Conservation (phyloP, 2,888 invertebrate species). For the Apeira syringaria region DNA sequence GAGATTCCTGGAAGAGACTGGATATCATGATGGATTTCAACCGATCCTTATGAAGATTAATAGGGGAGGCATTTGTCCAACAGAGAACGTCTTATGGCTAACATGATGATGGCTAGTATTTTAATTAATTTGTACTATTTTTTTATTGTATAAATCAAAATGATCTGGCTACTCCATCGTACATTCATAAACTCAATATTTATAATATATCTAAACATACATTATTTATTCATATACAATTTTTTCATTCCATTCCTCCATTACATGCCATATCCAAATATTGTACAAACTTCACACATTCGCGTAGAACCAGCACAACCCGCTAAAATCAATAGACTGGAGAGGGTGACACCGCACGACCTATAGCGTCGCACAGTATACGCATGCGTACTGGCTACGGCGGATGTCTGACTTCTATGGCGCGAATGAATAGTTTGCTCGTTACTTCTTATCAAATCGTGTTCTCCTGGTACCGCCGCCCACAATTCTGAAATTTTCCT, state of each 20-base stretch:
- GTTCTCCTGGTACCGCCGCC: slow-evolving; percentile 70
- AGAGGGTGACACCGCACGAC: slow-evolving; percentile 2
- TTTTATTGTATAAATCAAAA: too few species aligned
- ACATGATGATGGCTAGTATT: too few species aligned
- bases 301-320: slow-evolving; percentile 1
- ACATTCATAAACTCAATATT: too few species aligned
- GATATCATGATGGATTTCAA: too few species aligned
- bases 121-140: too few species aligned
- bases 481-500: slow-evolving; percentile 79
- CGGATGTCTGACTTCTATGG: background rate
- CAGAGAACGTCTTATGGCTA: too few species aligned
- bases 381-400: slow-evolving; percentile 54
- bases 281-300: background rate
- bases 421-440: background rate
- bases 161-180: too few species aligned
- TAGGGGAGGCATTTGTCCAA: too few species aligned
- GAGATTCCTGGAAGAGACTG: too few species aligned
- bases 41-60: too few species aligned
- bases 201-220: too few species aligned
- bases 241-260: background rate
- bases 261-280: slow-evolving; percentile 17
- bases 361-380: slow-evolving; percentile 1
- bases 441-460: slow-evolving; percentile 39
- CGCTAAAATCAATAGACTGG: slow-evolving; percentile 49
- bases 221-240: too few species aligned